Percentiles rank a stretch among this genome's conserved stretches.
phyloP scores from a whole-genome alignment of 2,888 invertebrate genomes.

The Machimus rusticus region DNA sequence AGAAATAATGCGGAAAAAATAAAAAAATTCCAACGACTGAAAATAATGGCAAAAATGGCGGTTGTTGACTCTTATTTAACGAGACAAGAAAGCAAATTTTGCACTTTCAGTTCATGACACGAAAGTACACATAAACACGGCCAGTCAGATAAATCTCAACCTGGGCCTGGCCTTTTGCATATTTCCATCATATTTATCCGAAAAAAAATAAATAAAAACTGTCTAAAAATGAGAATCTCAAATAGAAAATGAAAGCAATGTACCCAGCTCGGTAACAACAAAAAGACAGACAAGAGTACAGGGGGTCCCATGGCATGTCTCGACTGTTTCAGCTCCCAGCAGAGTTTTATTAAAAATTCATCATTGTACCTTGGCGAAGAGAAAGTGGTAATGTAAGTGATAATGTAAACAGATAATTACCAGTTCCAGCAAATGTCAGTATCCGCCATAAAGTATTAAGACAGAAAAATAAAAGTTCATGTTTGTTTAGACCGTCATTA shows the following conservation, averaged over 20 bases:
- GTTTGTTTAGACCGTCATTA: not conserved
- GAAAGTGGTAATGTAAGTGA: not conserved
- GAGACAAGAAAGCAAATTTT: not conserved
- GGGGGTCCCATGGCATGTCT: not conserved
- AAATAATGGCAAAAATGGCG: not conserved
- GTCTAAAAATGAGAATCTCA: not conserved
- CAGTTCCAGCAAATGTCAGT: not conserved
- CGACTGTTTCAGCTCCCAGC: not conserved
- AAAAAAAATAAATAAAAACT: not conserved
- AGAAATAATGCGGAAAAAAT: not conserved
- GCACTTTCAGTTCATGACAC: not conserved
- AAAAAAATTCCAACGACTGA: not conserved
- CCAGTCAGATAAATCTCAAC: not conserved
- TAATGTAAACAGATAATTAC: not conserved
- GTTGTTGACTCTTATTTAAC: not conserved
- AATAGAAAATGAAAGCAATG: not conserved
- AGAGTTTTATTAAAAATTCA: not conserved
- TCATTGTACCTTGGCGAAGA: not conserved
- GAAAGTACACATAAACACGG: not conserved
- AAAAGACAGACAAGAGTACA: not conserved
- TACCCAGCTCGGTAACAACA: not conserved
- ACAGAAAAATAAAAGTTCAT: not conserved
- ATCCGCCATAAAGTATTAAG: not conserved
- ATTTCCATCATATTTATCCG: not conserved
- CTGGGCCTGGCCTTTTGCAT: not conserved